Percentiles rank a stretch among this genome's conserved stretches.
Evolutionary conservation across 2,797 vertebrate genomes (phyloP).

Genomic region (Pseudochaenichthys georgianus): DNA sequence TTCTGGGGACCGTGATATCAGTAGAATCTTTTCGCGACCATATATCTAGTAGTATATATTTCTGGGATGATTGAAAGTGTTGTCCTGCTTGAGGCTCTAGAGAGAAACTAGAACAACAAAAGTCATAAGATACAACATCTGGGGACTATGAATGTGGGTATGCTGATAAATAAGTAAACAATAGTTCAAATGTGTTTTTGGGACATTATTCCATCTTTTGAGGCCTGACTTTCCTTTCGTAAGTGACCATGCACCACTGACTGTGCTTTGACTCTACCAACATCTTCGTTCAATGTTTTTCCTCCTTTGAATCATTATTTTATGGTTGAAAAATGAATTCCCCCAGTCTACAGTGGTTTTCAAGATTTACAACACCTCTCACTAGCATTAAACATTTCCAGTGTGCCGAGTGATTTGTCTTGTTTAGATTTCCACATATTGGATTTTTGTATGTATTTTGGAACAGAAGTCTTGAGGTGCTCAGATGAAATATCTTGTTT

Average conservation of each 20-base stretch:
- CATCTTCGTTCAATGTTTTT: background rate
- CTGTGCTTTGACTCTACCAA: background rate
- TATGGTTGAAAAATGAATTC: background rate
- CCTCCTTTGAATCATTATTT: background rate
- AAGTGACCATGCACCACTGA: background rate
- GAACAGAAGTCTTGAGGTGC: slow-evolving; percentile 34
- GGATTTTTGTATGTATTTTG: slow-evolving; percentile 51
- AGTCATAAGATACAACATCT: too few relatives aligned
- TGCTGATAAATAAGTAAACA: too few relatives aligned
- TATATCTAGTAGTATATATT: too few relatives aligned
- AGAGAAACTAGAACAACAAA: too few relatives aligned
- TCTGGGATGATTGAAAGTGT: too few relatives aligned
- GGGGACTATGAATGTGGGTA: too few relatives aligned
- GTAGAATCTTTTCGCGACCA: too few relatives aligned
- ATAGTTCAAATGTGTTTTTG: background rate
- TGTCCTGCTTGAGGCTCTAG: too few relatives aligned
- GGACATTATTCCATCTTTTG: background rate
- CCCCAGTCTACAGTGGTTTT: background rate
- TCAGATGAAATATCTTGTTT: slow-evolving; percentile 61
- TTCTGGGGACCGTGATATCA: too few relatives aligned
- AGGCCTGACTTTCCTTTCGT: too few relatives aligned
- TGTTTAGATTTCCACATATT: slow-evolving; percentile 35
- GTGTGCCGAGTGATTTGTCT: slow-evolving; percentile 26
- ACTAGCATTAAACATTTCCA: slow-evolving; percentile 9
- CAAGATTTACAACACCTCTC: background rate